These are phyloP conservation scores for Propsilocerus akamusi DNA, from an alignment of 1,140 invertebrate genomes.

Conservation along the genomic window DNA sequence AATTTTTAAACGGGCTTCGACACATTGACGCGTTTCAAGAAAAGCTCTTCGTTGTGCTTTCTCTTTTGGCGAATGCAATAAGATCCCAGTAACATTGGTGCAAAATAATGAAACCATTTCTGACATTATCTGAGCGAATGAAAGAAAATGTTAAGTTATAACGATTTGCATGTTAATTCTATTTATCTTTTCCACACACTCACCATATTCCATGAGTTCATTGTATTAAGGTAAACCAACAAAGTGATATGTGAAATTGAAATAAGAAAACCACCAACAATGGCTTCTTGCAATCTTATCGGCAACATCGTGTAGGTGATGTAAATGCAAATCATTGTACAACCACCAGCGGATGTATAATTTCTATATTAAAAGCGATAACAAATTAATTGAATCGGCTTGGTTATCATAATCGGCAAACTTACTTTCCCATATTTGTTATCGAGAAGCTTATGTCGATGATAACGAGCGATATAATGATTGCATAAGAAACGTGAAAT, in stretches of 20 bases:
- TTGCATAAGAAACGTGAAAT: conserved; percentile 60
- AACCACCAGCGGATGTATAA: conserved; percentile 11
- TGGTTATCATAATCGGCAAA: conserved; percentile 1
- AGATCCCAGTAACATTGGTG: conserved; percentile 71
- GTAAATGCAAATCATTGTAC: conserved; percentile 55
- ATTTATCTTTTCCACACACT: neutral
- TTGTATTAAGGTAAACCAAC: neutral
- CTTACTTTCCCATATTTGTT: conserved; percentile 28
- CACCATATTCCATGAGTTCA: conserved; percentile 1
- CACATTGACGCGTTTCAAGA: conserved; percentile 83
- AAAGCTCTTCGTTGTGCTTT: conserved; percentile 82
- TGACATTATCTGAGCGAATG: conserved; percentile 36
- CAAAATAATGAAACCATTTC: conserved; percentile 50
- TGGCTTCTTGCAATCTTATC: conserved; percentile 58
- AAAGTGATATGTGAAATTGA: conserved; percentile 39
- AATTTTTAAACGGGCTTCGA: conserved; percentile 77
- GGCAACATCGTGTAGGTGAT: conserved; percentile 75
- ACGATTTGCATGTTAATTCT: neutral
- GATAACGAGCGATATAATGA: conserved; percentile 49
- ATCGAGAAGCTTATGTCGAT: conserved; percentile 38
- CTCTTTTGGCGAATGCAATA: conserved; percentile 85
- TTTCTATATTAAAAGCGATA: conserved; percentile 5
- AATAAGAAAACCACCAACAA: conserved; percentile 47
- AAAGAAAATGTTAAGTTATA: conserved; percentile 5
- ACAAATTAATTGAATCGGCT: conserved; percentile 13